These are phyloP conservation scores for Raja brachyura DNA, from an alignment of 2,113 vertebrate species.

Conservation along the genomic window DNA sequence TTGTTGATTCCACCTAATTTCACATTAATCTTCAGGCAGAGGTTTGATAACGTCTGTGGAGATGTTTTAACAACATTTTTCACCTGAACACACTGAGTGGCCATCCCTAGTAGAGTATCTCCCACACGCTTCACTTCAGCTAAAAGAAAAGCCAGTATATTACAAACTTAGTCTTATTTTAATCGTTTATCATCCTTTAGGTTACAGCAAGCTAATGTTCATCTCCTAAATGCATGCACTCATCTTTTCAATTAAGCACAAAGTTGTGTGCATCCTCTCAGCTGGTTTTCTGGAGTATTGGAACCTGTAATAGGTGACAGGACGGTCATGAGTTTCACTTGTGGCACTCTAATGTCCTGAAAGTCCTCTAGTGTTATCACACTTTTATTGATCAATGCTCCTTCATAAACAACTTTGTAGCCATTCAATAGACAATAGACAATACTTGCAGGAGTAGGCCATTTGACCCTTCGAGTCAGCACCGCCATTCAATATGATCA, in stretches of 20 bases:
- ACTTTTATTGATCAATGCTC: neutral
- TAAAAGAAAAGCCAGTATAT: slow-evolving; percentile 45
- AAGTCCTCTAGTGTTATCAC: neutral
- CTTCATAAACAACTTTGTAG: neutral
- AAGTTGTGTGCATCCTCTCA: neutral
- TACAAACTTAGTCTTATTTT: neutral
- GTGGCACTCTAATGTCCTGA: neutral
- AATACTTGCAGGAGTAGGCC: too few relatives aligned
- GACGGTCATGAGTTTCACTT: neutral
- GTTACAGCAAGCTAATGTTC: neutral
- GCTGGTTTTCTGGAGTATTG: neutral
- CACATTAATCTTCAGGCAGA: slow-evolving; percentile 99
- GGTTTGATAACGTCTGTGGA: slow-evolving; percentile 95
- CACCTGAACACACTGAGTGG: slow-evolving; percentile 96
- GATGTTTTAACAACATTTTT: slow-evolving; percentile 99
- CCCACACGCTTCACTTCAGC: slow-evolving; percentile 96
- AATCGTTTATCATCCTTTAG: neutral
- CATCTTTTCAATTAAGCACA: neutral
- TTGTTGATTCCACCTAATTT: slow-evolving; percentile 98
- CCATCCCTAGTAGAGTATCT: slow-evolving; percentile 92
- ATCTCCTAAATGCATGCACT: neutral
- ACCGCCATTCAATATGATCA: too few relatives aligned
- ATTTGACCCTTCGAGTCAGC: too few relatives aligned
- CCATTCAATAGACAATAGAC: neutral
- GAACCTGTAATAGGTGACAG: neutral